Percentiles rank a stretch among this genome's conserved stretches.
phyloP scores from a whole-genome alignment of 2,797 vertebrate genomes.

The Sarcoramphus papa region DNA sequence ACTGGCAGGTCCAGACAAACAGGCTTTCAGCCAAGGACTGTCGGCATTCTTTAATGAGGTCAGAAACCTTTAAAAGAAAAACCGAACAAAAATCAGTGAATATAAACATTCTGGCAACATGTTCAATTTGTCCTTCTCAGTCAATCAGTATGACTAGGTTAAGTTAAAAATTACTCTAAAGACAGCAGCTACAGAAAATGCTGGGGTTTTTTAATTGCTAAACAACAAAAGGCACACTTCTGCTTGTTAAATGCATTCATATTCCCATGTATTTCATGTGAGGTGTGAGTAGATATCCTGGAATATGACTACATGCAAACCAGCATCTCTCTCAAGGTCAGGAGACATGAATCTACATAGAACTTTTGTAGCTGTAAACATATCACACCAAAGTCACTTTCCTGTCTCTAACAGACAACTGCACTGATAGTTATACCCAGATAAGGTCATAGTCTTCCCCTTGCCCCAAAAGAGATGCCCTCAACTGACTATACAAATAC shows the following conservation, averaged over 20 bases:
- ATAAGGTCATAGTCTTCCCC: neutral
- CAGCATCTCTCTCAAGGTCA: neutral
- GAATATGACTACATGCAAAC: neutral
- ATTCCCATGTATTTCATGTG: neutral
- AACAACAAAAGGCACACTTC: neutral
- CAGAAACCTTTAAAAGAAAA: slow-evolving; percentile 81
- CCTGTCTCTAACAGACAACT: neutral
- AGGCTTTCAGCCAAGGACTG: slow-evolving; percentile 92
- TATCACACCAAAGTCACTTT: neutral
- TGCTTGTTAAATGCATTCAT: neutral
- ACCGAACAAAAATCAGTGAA: neutral
- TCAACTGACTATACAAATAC: neutral
- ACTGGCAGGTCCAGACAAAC: slow-evolving; percentile 97
- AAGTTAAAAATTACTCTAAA: neutral
- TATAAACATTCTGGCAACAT: neutral
- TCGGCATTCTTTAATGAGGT: slow-evolving; percentile 91
- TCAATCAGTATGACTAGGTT: neutral
- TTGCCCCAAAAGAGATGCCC: neutral
- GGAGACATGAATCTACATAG: neutral
- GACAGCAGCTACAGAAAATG: neutral
- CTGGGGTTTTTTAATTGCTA: neutral
- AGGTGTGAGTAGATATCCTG: neutral
- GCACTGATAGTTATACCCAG: neutral
- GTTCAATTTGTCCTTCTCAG: neutral
- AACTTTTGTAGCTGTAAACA: neutral